These are phyloP conservation scores for Sebastes hubbsi DNA, from an alignment of 2,797 vertebrate species.

Conservation along the genomic window DNA sequence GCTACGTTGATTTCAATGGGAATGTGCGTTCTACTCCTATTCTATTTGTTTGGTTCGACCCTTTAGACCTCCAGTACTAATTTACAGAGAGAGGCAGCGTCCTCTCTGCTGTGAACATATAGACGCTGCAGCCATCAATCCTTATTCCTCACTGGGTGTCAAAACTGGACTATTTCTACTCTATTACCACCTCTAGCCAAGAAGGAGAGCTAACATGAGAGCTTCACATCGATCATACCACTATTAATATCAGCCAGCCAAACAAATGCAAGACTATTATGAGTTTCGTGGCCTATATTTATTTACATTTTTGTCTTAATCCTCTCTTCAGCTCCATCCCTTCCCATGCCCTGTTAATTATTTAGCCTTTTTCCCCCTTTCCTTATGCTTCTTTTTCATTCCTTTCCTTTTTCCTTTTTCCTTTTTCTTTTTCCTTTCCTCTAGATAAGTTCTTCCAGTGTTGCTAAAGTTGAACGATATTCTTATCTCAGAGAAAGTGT, in stretches of 20 bases:
- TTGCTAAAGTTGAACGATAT: background rate
- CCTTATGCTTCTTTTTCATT: background rate
- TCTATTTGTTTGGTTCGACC: no score
- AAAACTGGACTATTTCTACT: slow-evolving; percentile 4
- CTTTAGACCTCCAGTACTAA: background rate
- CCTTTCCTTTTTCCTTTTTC: background rate
- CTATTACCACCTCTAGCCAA: background rate
- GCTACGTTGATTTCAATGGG: background rate
- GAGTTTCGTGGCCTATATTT: background rate
- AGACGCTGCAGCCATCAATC: background rate
- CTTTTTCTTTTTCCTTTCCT: background rate
- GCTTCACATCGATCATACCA: background rate
- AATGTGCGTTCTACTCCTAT: no score
- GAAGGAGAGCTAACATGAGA: background rate
- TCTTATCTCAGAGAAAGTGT: slow-evolving; percentile 8
- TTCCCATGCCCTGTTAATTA: background rate
- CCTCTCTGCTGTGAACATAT: background rate
- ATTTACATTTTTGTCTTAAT: background rate
- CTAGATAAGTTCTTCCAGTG: background rate
- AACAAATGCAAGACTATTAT: background rate
- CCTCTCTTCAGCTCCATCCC: background rate
- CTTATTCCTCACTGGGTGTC: background rate
- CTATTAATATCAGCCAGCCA: background rate
- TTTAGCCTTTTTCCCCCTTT: background rate
- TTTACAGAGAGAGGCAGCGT: background rate